A percentile compares a stretch with the other conserved stretches of the same genome.
Evolutionary conservation across 2,888 invertebrate species (phyloP).

Genomic region (Conistra vaccinii): DNA sequence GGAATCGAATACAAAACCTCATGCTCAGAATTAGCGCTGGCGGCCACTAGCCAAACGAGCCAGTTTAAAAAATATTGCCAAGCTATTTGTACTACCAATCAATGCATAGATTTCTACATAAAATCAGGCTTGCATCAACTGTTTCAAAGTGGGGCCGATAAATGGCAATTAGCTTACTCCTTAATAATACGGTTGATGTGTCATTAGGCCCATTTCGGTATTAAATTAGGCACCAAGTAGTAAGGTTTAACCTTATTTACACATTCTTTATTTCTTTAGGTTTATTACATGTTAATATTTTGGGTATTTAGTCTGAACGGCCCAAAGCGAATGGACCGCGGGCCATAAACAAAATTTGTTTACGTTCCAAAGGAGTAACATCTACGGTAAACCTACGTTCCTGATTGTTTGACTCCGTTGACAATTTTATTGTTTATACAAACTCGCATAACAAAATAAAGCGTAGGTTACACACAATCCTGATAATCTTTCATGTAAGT

Average conservation of each 20-base stretch:
- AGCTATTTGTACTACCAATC: too few relatives aligned
- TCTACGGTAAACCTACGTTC: background rate
- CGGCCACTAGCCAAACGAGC: too few relatives aligned
- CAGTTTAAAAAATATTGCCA: too few relatives aligned
- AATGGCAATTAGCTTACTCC: background rate
- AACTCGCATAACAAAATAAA: conserved; percentile 19
- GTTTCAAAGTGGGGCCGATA: background rate
- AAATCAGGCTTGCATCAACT: background rate
- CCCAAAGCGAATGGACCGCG: too few relatives aligned
- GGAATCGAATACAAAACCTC: background rate
- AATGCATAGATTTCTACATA: background rate
- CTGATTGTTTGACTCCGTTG: conserved; percentile 3
- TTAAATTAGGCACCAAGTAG: too few relatives aligned
- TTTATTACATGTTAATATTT: background rate
- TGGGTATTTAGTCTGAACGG: too few relatives aligned
- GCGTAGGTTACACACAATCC: conserved; percentile 11
- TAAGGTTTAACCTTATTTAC: background rate
- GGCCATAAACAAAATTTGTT: too few relatives aligned
- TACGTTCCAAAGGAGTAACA: too few relatives aligned
- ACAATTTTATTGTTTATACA: conserved; percentile 9
- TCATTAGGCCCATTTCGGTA: background rate
- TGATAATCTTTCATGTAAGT: conserved; percentile 32
- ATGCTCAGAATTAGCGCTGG: too few relatives aligned
- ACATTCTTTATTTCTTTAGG: too few relatives aligned
- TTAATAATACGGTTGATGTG: background rate